A percentile compares a stretch with the other conserved stretches of the same genome.
These are phyloP conservation scores for Epinotia brunnichana DNA, from an alignment of 2,888 invertebrate species.

Conservation along the genomic window DNA sequence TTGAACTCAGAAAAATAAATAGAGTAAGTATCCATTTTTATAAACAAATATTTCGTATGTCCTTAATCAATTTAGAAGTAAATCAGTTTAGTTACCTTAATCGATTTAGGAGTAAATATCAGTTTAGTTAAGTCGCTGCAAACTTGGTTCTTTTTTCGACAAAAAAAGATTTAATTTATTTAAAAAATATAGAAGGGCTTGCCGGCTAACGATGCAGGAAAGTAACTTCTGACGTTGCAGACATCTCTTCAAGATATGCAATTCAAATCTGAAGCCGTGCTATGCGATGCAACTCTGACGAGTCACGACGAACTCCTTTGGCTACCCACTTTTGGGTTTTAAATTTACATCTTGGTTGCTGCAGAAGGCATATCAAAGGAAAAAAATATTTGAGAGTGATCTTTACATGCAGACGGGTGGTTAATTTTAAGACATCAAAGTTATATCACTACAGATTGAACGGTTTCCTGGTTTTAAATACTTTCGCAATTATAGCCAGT, in stretches of 20 bases:
- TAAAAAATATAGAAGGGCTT: conserved; percentile 8
- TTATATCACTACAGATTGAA: not conserved
- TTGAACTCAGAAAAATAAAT: no score
- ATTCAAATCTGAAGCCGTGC: conserved; percentile 39
- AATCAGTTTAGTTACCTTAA: no score
- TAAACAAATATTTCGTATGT: no score
- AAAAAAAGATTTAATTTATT: not conserved
- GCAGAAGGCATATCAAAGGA: conserved; percentile 24
- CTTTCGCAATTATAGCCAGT: not conserved
- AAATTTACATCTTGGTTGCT: conserved; percentile 36
- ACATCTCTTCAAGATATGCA: conserved; percentile 43
- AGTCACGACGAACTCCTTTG: conserved; percentile 39
- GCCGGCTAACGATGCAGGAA: conserved; percentile 27
- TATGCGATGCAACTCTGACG: conserved; percentile 39
- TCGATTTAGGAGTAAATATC: no score
- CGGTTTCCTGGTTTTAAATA: not conserved
- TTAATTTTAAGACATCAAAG: conserved; percentile 1
- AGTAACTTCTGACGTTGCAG: conserved; percentile 42
- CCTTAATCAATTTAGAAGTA: no score
- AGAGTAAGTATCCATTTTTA: no score
- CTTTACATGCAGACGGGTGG: conserved; percentile 18
- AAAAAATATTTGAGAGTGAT: conserved; percentile 30
- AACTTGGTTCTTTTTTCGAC: no score
- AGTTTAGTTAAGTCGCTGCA: no score
- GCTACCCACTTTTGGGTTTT: conserved; percentile 40